A percentile compares a stretch with the other conserved stretches of the same genome.
Evolutionary conservation across 2,888 invertebrate species (phyloP).

Genomic region (Temnothorax ravouxi): DNA sequence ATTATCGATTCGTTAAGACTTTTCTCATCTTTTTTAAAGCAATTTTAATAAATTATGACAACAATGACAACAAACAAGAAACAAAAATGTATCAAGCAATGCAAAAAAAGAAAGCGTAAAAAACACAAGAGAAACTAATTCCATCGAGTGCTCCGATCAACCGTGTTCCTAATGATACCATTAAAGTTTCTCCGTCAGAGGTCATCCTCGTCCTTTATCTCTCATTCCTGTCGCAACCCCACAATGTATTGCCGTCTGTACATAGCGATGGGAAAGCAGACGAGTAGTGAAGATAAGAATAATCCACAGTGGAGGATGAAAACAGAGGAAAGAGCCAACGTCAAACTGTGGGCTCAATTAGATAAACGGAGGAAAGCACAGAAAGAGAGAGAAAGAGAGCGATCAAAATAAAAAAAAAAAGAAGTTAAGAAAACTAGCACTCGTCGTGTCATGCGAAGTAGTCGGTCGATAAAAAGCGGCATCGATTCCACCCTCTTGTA

Average conservation of each 20-base stretch:
- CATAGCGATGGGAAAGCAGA: constrained; percentile 2
- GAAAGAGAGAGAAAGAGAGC: not conserved
- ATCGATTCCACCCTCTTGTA: constrained; percentile 55
- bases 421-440: constrained; percentile 51
- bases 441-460: constrained; percentile 41
- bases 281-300: constrained; percentile 10
- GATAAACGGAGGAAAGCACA: not conserved
- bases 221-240: not conserved
- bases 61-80: not conserved
- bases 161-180: constrained; percentile 30
- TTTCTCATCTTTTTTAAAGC: not conserved
- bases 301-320: constrained; percentile 15
- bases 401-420: constrained; percentile 12
- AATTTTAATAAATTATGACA: constrained; percentile 2
- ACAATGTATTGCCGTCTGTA: constrained; percentile 17
- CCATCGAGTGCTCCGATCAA: constrained; percentile 40
- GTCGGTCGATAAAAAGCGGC: constrained; percentile 59
- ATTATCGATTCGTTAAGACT: not conserved
- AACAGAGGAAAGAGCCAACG: not conserved
- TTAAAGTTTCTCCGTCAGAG: constrained; percentile 13
- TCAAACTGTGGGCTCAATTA: constrained; percentile 26
- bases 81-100: not conserved
- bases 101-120: not conserved
- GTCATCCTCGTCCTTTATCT: constrained; percentile 23
- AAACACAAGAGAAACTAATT: constrained; percentile 21